Percentiles rank a stretch among this genome's conserved stretches.
Evolutionary conservation across 2,113 vertebrate genomes (phyloP).

Genomic region (Helogale parvula): DNA sequence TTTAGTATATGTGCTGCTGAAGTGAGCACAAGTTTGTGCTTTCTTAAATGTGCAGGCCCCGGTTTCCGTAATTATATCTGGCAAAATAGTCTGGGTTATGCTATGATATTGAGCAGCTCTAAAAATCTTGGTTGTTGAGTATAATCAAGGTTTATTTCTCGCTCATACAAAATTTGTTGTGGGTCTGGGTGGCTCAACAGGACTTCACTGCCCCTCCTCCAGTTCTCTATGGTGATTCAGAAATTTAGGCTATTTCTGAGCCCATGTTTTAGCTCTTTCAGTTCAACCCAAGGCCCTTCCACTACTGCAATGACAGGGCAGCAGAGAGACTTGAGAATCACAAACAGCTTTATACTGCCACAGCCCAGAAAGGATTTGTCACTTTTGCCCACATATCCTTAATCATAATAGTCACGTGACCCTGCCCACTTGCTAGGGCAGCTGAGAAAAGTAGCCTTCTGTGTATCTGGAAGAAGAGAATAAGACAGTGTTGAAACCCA

Average conservation of each 20-base stretch:
- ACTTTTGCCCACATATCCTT: conserved; percentile 11
- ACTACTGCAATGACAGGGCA: neutral
- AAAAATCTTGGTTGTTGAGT: conserved; percentile 21
- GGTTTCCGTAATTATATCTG: neutral
- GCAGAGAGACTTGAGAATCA: neutral
- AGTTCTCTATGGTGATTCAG: neutral
- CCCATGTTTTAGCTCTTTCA: neutral
- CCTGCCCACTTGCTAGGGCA: neutral
- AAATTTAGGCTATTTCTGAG: neutral
- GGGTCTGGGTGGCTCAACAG: neutral
- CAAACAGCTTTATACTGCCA: neutral
- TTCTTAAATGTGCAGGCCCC: conserved; percentile 6
- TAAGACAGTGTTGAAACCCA: neutral
- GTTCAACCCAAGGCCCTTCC: neutral
- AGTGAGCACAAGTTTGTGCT: neutral
- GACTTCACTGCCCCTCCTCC: no score
- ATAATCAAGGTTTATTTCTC: conserved; percentile 30
- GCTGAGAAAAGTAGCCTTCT: conserved; percentile 12
- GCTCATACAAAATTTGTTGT: neutral
- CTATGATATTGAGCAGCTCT: neutral
- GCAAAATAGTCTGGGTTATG: neutral
- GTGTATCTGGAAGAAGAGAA: neutral
- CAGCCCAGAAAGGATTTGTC: neutral
- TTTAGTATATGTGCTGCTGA: neutral
- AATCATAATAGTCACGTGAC: conserved; percentile 13